Evolutionary conservation across 2,797 vertebrate species (phyloP).

Genomic region (Ambastaia sidthimunki): DNA sequence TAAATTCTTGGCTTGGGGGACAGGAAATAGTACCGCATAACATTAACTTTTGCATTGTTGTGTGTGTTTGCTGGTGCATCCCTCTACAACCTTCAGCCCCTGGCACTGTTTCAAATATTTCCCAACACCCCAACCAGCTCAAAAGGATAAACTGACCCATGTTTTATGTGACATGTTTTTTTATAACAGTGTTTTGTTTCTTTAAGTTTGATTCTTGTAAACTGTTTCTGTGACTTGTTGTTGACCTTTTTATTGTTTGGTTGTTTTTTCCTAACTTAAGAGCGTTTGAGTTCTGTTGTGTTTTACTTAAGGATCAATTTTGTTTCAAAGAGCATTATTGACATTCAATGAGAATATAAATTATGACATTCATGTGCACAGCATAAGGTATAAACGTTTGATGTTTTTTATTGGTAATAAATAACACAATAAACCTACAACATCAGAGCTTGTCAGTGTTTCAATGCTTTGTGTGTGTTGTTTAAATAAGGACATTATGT

Average conservation of each 20-base stretch:
- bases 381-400: too few relatives aligned
- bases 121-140: conserved; percentile 13
- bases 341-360: too few relatives aligned
- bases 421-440: too few relatives aligned
- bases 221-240: too few relatives aligned
- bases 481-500: background rate
- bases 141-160: conserved; percentile 9
- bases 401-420: too few relatives aligned
- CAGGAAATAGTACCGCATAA: conserved; percentile 60
- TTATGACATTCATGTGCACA: too few relatives aligned
- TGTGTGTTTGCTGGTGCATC: conserved; percentile 45
- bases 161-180: conserved; percentile 18
- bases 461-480: background rate
- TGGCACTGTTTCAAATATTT: conserved; percentile 51
- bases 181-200: conserved; percentile 38
- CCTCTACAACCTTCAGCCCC: conserved; percentile 49
- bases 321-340: too few relatives aligned
- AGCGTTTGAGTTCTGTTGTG: too few relatives aligned
- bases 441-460: background rate
- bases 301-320: too few relatives aligned
- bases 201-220: conserved; percentile 18
- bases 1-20: conserved; percentile 48
- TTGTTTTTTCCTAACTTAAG: too few relatives aligned
- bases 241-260: too few relatives aligned
- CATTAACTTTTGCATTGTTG: conserved; percentile 52